These are phyloP conservation scores for Callaeas wilsoni DNA, from an alignment of 2,113 vertebrate species.

Conservation along the genomic window DNA sequence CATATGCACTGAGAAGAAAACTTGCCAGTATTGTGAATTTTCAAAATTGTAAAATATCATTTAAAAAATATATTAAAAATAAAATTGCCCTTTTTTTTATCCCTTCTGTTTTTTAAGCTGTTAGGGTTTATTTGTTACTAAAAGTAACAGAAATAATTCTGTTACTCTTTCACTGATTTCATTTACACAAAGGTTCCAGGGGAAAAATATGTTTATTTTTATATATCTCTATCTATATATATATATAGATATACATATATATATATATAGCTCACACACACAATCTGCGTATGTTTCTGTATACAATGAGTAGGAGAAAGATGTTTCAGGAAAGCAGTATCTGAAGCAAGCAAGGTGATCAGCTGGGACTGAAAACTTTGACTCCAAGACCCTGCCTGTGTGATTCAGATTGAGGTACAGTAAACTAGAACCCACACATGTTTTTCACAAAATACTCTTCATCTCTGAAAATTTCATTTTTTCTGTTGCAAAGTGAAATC, in stretches of 20 bases:
- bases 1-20: not conserved
- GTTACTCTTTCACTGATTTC: not conserved
- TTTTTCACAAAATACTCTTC: not conserved
- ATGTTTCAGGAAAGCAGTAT: not conserved
- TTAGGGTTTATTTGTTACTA: not conserved
- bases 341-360: not conserved
- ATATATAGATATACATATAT: too few relatives aligned
- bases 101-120: not conserved
- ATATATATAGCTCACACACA: not conserved
- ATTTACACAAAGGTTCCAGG: not conserved
- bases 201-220: not conserved
- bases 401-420: not conserved
- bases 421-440: not conserved
- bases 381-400: not conserved
- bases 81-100: rapidly evolving
- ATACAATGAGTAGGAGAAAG: not conserved
- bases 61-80: not conserved
- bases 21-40: not conserved
- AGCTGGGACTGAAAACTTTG: not conserved
- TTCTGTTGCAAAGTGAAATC: not conserved
- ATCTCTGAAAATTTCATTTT: not conserved
- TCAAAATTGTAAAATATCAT: not conserved
- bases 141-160: not conserved
- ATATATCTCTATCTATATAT: too few relatives aligned
- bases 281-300: not conserved